These are phyloP conservation scores for Epirrita christyi DNA, from an alignment of 2,888 invertebrate genomes.

Conservation along the genomic window DNA sequence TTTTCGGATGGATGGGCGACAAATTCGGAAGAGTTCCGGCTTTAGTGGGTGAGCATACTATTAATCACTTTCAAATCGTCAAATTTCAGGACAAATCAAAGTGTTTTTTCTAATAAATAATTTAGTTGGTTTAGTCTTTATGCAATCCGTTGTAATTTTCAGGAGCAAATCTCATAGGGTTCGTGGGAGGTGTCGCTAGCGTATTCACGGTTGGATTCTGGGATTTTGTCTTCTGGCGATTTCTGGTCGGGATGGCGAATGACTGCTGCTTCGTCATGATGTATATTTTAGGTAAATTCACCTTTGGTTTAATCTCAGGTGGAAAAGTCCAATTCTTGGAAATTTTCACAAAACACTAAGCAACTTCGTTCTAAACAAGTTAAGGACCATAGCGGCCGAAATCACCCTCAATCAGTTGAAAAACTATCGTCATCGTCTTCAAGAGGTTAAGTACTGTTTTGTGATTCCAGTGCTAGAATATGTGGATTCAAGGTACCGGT, in stretches of 20 bases:
- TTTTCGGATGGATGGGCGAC: conserved; percentile 61
- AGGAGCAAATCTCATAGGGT: conserved; percentile 88
- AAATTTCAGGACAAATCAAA: too few relatives aligned
- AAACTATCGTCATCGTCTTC: too few relatives aligned
- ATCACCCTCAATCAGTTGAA: too few relatives aligned
- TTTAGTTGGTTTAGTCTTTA: too few relatives aligned
- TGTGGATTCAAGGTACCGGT: conserved; percentile 65
- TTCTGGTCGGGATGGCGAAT: conserved; percentile 92
- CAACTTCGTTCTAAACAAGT: too few relatives aligned
- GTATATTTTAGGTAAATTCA: conserved; percentile 90
- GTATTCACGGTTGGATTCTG: conserved; percentile 88
- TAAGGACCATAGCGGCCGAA: too few relatives aligned
- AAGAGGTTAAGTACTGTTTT: too few relatives aligned
- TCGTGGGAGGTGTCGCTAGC: conserved; percentile 86
- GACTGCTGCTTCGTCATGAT: conserved; percentile 94
- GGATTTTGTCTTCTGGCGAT: conserved; percentile 90
- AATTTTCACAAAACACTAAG: too few relatives aligned
- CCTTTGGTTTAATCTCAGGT: not conserved
- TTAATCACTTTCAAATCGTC: not conserved
- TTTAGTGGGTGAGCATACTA: conserved; percentile 53
- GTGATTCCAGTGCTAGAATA: conserved; percentile 64
- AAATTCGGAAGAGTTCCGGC: conserved; percentile 58
- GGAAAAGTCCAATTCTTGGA: too few relatives aligned
- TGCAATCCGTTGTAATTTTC: conserved; percentile 35
- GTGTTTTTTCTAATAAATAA: not conserved